Percentiles rank a stretch among this genome's conserved stretches.
Conservation (phyloP, 2,888 invertebrate species). For the Drosophila atripex region DNA sequence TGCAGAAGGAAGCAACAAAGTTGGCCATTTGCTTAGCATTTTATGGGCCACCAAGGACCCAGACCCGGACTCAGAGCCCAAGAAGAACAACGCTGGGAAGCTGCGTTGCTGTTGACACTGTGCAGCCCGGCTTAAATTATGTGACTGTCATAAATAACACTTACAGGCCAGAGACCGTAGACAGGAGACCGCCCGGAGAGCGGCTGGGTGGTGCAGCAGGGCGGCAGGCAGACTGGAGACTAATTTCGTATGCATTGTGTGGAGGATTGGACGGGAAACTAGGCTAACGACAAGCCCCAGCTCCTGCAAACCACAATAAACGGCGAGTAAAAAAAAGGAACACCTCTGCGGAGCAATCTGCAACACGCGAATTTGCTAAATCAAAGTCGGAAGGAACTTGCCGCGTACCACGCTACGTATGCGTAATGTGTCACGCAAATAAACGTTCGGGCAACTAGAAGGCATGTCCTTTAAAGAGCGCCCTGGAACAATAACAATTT, state of each 20-base stretch:
- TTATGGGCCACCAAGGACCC: constrained; percentile 55
- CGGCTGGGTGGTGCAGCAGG: constrained; percentile 11
- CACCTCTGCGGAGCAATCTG: constrained; percentile 39
- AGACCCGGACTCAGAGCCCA: neutral
- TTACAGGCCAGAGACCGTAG: constrained; percentile 34
- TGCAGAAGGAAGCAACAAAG: constrained; percentile 30
- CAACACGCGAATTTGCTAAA: constrained; percentile 48
- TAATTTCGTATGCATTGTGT: constrained; percentile 56
- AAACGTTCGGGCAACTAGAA: constrained; percentile 21
- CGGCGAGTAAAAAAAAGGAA: neutral
- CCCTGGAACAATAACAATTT: neutral
- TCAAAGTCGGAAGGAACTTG: constrained; percentile 33
- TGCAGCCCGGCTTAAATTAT: constrained; percentile 59
- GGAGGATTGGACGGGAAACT: constrained; percentile 48
- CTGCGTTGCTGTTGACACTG: constrained; percentile 45
- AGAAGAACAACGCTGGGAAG: neutral
- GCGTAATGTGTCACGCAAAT: constrained; percentile 48
- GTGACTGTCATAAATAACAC: constrained; percentile 65
- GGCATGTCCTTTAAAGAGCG: constrained; percentile 5
- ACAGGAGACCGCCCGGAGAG: constrained; percentile 32
- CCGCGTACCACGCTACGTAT: constrained; percentile 54
- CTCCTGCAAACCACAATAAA: constrained; percentile 7
- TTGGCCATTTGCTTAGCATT: constrained; percentile 43
- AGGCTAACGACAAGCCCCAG: constrained; percentile 56
- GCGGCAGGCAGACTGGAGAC: constrained; percentile 44